These are phyloP conservation scores for Chaetorhynchus papuensis DNA, from an alignment of 2,113 vertebrate species.

Conservation along the genomic window DNA sequence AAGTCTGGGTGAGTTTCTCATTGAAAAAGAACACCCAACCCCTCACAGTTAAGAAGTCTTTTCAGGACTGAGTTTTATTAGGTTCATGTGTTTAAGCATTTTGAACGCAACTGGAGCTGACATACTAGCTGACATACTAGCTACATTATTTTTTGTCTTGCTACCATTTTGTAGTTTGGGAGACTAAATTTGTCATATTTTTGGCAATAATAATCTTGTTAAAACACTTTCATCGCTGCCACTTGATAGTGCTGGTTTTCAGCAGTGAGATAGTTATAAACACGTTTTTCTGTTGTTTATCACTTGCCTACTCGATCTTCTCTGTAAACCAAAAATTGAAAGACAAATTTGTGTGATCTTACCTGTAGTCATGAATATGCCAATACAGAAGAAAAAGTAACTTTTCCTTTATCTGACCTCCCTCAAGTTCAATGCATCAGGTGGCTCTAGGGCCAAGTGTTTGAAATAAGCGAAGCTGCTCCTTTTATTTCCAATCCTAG, in stretches of 20 bases:
- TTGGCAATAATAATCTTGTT: constrained; percentile 28
- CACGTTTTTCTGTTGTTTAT: not conserved
- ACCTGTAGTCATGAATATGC: not conserved
- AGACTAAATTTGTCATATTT: not conserved
- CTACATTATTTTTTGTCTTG: not conserved
- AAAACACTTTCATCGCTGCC: not conserved
- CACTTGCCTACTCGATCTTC: not conserved
- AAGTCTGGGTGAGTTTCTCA: constrained; percentile 87
- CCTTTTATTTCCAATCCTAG: not conserved
- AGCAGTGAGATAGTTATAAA: not conserved
- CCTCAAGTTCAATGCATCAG: not conserved
- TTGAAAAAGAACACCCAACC: not conserved
- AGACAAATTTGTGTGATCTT: not conserved
- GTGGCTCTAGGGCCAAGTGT: not conserved
- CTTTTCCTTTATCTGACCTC: not conserved
- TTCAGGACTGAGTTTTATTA: not conserved
- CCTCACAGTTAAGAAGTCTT: not conserved
- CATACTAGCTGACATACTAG: not conserved
- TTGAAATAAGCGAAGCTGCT: not conserved
- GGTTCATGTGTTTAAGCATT: not conserved
- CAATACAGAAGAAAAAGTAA: not conserved
- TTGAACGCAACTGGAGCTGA: not conserved
- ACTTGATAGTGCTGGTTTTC: not conserved
- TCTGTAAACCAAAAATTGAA: not conserved
- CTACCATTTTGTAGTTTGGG: not conserved